Base-by-base conservation (phyloP, 2,888 invertebrate genomes). In the Epinotia nisella region DNA sequence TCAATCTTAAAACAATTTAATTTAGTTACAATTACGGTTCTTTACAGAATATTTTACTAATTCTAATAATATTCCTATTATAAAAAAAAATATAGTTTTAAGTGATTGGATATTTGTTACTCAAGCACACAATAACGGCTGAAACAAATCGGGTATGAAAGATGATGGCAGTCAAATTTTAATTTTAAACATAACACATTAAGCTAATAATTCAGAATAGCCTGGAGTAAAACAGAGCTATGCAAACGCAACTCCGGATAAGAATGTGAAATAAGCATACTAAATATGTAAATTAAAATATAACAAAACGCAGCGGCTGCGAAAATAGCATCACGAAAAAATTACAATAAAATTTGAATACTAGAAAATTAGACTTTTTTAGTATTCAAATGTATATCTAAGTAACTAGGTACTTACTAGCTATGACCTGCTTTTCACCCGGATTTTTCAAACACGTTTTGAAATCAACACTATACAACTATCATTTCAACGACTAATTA, bases 231-330 rank as follows among this genome's bases (percentile, higher is more conserved):
- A 58, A 58, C 67, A 58, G 17, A n/a, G 21, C 58, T 64, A 39
- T 13, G 56, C 29, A 55, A 70, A 70, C 45, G 21, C 24, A 1
- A 53, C 41, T 55, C 39, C 17, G n/a, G 70, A 70, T 64, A 58
- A 64, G 58, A 61, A 61, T 66, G 67, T 45, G 55, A 55, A 55
- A 39, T 45, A 24, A 29, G 58, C 49, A 49, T 58, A 67, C 29
- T 45, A 49, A 67, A 67, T 61, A 67, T 67, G 71, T 60, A 45
- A 72, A 72, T 67, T 72, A 60, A 56, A 61, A 67, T 56, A 35
- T 55, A 72, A 61, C 67, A 56, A 61, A 61, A 61, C 61, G 67
- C 29, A 35, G 39, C 41, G 56, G 29, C 66, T 72, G 71, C 15
- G 45, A 61, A 55, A 72, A 72, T 61, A 67, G 53, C 53, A 17